phyloP scores from a whole-genome alignment of 2,113 vertebrate species.

The Paramormyrops kingsleyae region DNA sequence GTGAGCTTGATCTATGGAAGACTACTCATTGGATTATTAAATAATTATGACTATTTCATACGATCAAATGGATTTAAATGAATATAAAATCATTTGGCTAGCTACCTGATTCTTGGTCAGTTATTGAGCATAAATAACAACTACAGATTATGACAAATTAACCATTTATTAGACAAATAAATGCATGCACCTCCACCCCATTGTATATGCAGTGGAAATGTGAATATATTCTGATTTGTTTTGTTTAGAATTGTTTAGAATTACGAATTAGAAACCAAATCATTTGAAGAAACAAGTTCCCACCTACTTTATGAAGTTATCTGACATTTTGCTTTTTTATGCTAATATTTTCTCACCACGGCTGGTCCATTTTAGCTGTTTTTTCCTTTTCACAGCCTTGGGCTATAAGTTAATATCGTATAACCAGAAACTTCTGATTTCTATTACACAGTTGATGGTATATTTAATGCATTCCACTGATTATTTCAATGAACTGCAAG shows the following conservation, averaged over 20 bases:
- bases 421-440: not conserved
- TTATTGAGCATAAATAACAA: not conserved
- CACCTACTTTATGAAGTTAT: not conserved
- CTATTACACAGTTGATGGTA: not conserved
- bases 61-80: not conserved
- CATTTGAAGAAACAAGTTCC: not conserved
- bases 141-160: not conserved
- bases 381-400: not conserved
- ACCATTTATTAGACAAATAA: not conserved
- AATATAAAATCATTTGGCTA: not conserved
- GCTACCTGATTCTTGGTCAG: not conserved
- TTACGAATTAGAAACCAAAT: not conserved
- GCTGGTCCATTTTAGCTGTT: not conserved
- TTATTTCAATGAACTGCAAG: not conserved
- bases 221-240: not conserved
- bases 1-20: not conserved
- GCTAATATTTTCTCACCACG: not conserved
- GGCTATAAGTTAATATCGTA: not conserved
- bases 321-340: not conserved
- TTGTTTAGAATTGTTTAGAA: not conserved
- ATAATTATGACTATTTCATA: not conserved
- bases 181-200: not conserved
- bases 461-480: not conserved
- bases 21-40: not conserved
- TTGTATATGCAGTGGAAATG: not conserved